phyloP scores from a whole-genome alignment of 2,113 vertebrate genomes.

The Pseudolaguvia tuberculata region DNA sequence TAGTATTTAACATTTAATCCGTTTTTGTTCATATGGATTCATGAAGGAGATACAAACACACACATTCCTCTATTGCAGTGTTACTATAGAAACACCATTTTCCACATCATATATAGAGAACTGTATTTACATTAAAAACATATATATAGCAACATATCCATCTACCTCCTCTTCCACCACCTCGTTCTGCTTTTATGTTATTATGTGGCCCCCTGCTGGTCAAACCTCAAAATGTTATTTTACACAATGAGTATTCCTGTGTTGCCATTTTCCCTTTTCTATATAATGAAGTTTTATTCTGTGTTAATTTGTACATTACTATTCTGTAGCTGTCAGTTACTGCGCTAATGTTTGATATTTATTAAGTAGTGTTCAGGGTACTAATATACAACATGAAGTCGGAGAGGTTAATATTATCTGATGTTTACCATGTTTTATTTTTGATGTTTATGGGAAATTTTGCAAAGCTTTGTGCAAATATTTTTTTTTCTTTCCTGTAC shows the following conservation, averaged over 20 bases:
- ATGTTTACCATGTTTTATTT: slow-evolving; percentile 40
- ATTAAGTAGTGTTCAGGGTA: slow-evolving; percentile 56
- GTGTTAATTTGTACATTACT: slow-evolving; percentile 64
- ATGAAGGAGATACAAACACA: slow-evolving; percentile 17
- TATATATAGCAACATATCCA: not conserved
- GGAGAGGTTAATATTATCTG: slow-evolving; percentile 36
- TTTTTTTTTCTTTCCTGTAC: slow-evolving; percentile 39
- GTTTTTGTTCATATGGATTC: slow-evolving; percentile 20
- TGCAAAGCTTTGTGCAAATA: slow-evolving; percentile 49
- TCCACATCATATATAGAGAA: slow-evolving; percentile 8
- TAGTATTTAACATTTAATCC: not conserved
- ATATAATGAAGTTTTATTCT: slow-evolving; percentile 45
- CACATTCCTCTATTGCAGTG: slow-evolving; percentile 38
- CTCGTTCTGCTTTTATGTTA: slow-evolving; percentile 4
- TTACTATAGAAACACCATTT: slow-evolving; percentile 48
- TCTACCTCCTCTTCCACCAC: not conserved
- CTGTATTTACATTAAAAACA: not conserved
- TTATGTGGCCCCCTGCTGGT: slow-evolving; percentile 55
- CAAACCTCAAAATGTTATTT: not conserved
- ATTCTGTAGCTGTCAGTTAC: slow-evolving; percentile 52
- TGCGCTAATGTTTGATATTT: slow-evolving; percentile 55
- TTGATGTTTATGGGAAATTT: slow-evolving; percentile 19
- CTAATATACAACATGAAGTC: slow-evolving; percentile 56
- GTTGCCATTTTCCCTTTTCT: slow-evolving; percentile 40
- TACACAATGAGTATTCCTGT: slow-evolving; percentile 14